phyloP scores from a whole-genome alignment of 2,797 vertebrate species.

The Antennarius maculatus region DNA sequence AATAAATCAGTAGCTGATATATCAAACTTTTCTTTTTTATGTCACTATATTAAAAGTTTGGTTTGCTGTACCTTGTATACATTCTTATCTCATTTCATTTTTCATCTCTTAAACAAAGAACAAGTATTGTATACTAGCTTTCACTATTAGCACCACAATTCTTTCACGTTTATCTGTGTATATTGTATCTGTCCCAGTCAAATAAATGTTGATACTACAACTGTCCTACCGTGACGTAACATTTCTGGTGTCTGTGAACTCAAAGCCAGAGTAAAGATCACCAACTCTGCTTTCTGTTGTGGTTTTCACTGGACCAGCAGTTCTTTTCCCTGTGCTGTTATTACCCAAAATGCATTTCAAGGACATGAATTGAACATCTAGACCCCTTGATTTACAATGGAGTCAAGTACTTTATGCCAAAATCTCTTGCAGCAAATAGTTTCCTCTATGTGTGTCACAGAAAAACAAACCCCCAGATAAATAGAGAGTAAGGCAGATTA shows the following conservation, averaged over 20 bases:
- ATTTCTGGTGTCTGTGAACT: conserved; percentile 11
- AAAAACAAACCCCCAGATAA: background rate
- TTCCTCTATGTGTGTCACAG: background rate
- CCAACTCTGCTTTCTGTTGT: background rate
- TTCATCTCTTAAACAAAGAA: no score
- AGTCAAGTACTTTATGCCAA: background rate
- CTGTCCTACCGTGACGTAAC: background rate
- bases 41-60: no score
- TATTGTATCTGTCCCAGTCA: no score
- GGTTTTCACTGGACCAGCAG: conserved; percentile 10
- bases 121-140: no score
- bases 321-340: conserved; percentile 4
- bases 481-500: conserved; percentile 28
- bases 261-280: background rate
- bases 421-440: background rate
- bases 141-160: no score
- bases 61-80: no score
- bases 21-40: no score
- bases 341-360: background rate
- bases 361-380: background rate
- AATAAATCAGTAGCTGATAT: no score
- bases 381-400: background rate
- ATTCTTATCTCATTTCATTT: no score
- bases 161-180: no score
- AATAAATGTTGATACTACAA: background rate